These are phyloP conservation scores for Parazoanthus darwini DNA, from an alignment of 92 coral and sea anemone species.

Conservation along the genomic window DNA sequence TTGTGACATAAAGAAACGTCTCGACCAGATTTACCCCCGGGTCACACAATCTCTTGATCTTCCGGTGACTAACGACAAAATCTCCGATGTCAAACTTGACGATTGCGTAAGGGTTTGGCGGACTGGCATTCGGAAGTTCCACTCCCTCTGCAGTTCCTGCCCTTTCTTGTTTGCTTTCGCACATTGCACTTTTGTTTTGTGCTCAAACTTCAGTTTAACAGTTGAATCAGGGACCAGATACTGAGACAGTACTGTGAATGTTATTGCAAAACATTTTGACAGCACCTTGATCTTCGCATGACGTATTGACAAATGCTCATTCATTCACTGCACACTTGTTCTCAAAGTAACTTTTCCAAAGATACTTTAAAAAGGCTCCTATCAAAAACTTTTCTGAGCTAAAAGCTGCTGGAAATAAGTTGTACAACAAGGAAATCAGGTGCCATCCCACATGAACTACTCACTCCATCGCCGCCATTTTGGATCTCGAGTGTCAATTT, in stretches of 20 bases:
- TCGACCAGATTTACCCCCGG: constrained; percentile 24
- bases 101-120: constrained; percentile 23
- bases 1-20: constrained; percentile 37
- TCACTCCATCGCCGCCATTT: constrained; percentile 7
- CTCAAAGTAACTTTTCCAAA: neutral
- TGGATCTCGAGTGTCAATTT: neutral
- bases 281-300: neutral
- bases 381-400: neutral
- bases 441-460: neutral
- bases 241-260: neutral
- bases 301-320: neutral
- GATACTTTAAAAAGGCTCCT: neutral
- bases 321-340: neutral
- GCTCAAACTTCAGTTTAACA: neutral
- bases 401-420: neutral
- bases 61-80: constrained; percentile 34
- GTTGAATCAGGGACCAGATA: neutral
- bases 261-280: neutral
- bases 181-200: constrained; percentile 10
- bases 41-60: constrained; percentile 39
- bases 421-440: neutral
- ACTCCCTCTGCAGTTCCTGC: constrained; percentile 23
- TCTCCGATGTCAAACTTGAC: constrained; percentile 41
- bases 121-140: constrained; percentile 40
- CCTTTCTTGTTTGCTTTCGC: constrained; percentile 24